Evolutionary conservation across 2,113 vertebrate genomes (phyloP).

Genomic region (Phoenicopterus ruber): DNA sequence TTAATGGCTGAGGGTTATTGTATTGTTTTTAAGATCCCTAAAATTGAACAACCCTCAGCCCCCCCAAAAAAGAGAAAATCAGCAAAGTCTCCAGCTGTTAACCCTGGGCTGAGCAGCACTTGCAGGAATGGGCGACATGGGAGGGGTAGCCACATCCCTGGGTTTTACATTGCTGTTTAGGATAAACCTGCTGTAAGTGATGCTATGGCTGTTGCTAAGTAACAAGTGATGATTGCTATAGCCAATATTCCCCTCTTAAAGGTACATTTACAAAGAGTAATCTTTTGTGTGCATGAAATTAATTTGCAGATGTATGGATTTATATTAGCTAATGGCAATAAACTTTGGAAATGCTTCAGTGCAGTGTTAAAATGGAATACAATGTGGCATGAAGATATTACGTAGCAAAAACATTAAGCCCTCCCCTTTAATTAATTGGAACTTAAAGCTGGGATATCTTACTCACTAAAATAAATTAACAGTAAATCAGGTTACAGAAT

Average conservation of each 20-base stretch:
- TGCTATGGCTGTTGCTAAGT: constrained; percentile 69
- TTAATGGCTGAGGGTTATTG: neutral
- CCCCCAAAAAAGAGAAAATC: neutral
- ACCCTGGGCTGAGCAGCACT: neutral
- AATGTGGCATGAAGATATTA: neutral
- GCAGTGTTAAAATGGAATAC: neutral
- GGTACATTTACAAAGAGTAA: constrained; percentile 36
- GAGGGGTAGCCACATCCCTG: neutral
- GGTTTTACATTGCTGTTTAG: constrained; percentile 32
- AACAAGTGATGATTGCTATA: constrained; percentile 54
- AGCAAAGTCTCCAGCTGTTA: neutral
- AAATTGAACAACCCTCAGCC: neutral
- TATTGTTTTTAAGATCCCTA: neutral
- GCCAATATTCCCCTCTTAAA: constrained; percentile 47
- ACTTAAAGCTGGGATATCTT: constrained; percentile 64
- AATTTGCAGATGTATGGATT: constrained; percentile 59
- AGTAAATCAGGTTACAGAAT: constrained; percentile 55
- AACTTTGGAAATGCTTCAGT: constrained; percentile 54
- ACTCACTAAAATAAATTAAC: constrained; percentile 62
- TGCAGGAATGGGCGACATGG: neutral
- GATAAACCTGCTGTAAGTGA: constrained; percentile 3
- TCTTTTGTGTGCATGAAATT: constrained; percentile 51
- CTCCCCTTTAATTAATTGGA: constrained; percentile 63
- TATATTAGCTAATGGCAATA: constrained; percentile 56
- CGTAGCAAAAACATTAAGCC: constrained; percentile 40